Evolutionary conservation across 1,140 invertebrate genomes (phyloP).

Genomic region (Drosophila bocqueti): DNA sequence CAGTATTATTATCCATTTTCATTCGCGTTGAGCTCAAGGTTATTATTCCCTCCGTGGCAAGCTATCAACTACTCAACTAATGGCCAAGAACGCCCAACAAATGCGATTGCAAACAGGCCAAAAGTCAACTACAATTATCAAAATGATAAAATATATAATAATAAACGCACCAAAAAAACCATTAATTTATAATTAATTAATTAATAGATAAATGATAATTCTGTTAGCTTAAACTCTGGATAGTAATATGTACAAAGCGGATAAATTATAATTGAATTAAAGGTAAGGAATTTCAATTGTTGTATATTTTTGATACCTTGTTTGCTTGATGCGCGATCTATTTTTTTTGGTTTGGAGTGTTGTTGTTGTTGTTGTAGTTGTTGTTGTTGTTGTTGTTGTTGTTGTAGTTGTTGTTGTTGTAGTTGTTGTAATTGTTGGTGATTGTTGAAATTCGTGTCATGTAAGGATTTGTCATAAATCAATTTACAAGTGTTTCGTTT

Average conservation of each 20-base stretch:
- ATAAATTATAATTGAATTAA: slow-evolving; percentile 54
- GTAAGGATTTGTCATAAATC: slow-evolving; percentile 67
- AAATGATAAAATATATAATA: slow-evolving; percentile 17
- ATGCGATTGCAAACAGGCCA: slow-evolving; percentile 45
- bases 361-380: slow-evolving; percentile 59
- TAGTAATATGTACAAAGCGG: slow-evolving; percentile 65
- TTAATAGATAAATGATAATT: slow-evolving; percentile 10
- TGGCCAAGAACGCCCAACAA: slow-evolving; percentile 35
- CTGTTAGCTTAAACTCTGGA: slow-evolving; percentile 20
- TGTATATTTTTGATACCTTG: slow-evolving; percentile 78
- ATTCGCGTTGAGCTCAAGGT: slow-evolving; percentile 21
- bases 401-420: slow-evolving; percentile 19
- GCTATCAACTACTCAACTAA: slow-evolving; percentile 43
- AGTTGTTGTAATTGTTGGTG: slow-evolving; percentile 58
- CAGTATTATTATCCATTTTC: slow-evolving; percentile 29
- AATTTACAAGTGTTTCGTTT: slow-evolving; percentile 66
- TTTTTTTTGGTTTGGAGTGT: slow-evolving; percentile 64
- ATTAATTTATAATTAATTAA: slow-evolving; percentile 19
- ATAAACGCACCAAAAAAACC: slow-evolving; percentile 28
- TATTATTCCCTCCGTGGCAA: slow-evolving; percentile 14
- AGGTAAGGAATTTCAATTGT: slow-evolving; percentile 62
- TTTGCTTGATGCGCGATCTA: slow-evolving; percentile 85
- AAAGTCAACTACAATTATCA: slow-evolving; percentile 43
- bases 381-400: slow-evolving; percentile 41
- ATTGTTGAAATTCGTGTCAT: slow-evolving; percentile 67